Evolutionary conservation across 2,888 invertebrate species (phyloP), one percentile per base, ranked within the genome.

Genomic region (Crematogaster levior): DNA sequence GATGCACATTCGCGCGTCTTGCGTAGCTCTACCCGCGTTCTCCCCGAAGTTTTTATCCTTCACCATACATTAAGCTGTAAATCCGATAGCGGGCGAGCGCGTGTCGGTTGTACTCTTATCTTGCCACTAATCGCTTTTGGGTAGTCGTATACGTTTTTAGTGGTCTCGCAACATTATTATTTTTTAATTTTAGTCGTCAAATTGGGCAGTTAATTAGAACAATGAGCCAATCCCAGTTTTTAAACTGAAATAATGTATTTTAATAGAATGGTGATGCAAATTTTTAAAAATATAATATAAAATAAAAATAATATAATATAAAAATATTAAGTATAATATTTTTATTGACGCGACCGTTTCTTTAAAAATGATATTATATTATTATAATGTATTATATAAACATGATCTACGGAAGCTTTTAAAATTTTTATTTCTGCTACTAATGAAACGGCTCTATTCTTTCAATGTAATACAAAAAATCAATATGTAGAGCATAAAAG

Each of bases 41-140:
- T 60, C 68, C 30, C 53, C 30, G 12, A 79, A 79, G 70, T 79
- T 79, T 79, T 79, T 79, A 79, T 79, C 77, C 72, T 68, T 68
- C 43, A 3, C 40, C 30, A 68, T 68, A 77, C 56, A 70, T 68
- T 68, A 79, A 68, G 43, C 70, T 56, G 24, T 68, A 79, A 79
- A 68, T 79, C 77, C 56, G 56, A 68, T 51, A 56, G 77, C 53
- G 40, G 53, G 18, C 21, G 40, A 43, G 56, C 34, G 77, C 30
- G 18, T 53, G 77, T 68, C 53, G 70, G 43, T 43, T 24, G 77
- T 5, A 24, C 77, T 56, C 70, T 79, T 79, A 79, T 79, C 77
- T 79, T 4, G 43, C 56, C 30, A 34, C 40, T 68, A 68, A 79
- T 79, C 53, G 70, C 70, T 66, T 43, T 30, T 7, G 40, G 15